phyloP scores from a whole-genome alignment of 2,888 invertebrate genomes.

The Apotomis betuletana region DNA sequence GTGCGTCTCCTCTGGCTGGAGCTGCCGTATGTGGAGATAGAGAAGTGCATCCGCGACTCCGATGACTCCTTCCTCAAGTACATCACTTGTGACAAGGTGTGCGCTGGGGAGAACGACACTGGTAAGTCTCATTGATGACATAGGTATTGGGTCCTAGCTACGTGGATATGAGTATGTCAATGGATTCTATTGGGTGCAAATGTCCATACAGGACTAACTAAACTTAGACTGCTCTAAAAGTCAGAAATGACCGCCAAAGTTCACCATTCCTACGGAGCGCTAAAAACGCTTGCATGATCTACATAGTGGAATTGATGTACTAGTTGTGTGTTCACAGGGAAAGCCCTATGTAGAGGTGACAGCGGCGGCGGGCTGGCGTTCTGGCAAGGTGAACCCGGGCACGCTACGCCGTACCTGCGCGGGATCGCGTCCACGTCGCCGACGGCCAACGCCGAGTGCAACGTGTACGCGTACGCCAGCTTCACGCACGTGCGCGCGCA shows the following conservation, averaged over 20 bases:
- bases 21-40: constrained; percentile 26
- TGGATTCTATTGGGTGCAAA: too few relatives aligned
- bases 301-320: too few relatives aligned
- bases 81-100: constrained; percentile 26
- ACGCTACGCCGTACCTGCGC: constrained; percentile 3
- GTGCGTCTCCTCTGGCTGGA: constrained; percentile 14
- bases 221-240: too few relatives aligned
- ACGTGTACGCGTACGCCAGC: constrained; percentile 5
- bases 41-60: constrained; percentile 11
- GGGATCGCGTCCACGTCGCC: constrained; percentile 21
- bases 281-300: too few relatives aligned
- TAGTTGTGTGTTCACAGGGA: not conserved
- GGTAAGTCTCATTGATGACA: not conserved
- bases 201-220: too few relatives aligned
- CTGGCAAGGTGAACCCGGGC: not conserved
- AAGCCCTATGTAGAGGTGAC: not conserved
- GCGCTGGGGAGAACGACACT: constrained; percentile 15
- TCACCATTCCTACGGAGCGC: too few relatives aligned
- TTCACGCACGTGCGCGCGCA: constrained; percentile 17
- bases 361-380: constrained; percentile 21
- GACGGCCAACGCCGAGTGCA: constrained; percentile 9
- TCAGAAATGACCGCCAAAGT: too few relatives aligned
- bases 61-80: constrained; percentile 21
- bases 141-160: not conserved
- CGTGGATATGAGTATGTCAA: constrained; percentile 8